Percentiles rank a stretch among this genome's conserved stretches.
Conservation (phyloP, 1,140 invertebrate species). For the Rhagoletis zephyria region DNA sequence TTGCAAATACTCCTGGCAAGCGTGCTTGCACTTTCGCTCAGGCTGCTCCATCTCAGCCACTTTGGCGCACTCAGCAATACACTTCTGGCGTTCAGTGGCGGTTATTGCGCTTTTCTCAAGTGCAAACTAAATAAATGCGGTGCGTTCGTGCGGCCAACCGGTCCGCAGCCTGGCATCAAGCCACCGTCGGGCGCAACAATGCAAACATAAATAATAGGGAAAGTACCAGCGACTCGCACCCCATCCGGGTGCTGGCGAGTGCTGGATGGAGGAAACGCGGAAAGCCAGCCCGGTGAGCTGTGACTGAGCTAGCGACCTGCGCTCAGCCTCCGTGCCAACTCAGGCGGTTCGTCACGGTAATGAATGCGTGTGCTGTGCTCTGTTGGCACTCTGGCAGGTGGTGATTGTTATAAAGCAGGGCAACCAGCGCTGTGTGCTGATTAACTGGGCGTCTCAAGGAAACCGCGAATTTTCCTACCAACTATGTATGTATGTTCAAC, state of each 20-base stretch:
- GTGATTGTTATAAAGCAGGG: background rate
- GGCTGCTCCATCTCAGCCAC: constrained; percentile 16
- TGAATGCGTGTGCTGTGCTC: background rate
- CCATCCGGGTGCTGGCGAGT: background rate
- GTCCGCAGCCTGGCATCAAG: background rate
- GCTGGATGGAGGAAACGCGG: background rate
- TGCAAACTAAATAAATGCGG: constrained; percentile 38
- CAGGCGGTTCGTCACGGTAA: constrained; percentile 21
- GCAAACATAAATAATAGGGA: constrained; percentile 26
- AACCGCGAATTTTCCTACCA: background rate
- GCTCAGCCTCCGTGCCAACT: background rate
- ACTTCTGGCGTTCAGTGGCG: background rate
- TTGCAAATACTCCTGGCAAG: background rate
- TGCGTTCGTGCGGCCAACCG: background rate
- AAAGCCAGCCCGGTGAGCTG: background rate
- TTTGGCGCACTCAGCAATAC: background rate
- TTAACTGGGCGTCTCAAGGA: background rate
- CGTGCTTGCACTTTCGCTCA: background rate
- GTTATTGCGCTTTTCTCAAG: constrained; percentile 47
- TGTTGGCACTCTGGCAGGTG: background rate
- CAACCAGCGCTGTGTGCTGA: background rate
- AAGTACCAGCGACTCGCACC: background rate
- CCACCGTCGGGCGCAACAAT: background rate
- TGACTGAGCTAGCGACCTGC: background rate
- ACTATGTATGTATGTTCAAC: background rate